Conservation (phyloP, 2,797 vertebrate species). For the Helarctos malayanus region DNA sequence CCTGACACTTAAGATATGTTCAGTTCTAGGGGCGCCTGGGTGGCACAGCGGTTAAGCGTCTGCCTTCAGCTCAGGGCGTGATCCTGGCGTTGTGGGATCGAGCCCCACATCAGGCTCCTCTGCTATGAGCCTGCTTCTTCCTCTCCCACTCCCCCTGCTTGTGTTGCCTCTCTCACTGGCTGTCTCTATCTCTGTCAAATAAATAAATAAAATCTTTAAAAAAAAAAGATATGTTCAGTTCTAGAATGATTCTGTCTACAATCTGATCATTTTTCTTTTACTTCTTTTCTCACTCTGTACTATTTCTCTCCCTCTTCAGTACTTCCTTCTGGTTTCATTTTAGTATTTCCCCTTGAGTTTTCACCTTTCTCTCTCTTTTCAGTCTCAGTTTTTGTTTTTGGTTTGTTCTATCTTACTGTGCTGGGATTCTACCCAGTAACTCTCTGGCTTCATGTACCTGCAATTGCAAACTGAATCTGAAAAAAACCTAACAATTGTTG, state of each 20-base stretch:
- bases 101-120: too few species aligned
- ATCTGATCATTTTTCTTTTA: constrained; percentile 15
- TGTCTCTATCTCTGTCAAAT: too few species aligned
- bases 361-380: background rate
- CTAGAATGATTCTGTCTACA: constrained; percentile 58
- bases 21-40: background rate
- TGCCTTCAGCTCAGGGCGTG: too few species aligned
- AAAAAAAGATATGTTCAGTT: background rate
- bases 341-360: constrained; percentile 51
- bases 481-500: constrained; percentile 33
- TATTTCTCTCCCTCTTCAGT: constrained; percentile 10
- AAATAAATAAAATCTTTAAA: too few species aligned
- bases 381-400: constrained; percentile 18
- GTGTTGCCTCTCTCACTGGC: too few species aligned
- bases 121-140: too few species aligned
- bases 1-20: constrained; percentile 43
- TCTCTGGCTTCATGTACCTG: background rate
- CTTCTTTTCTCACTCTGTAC: background rate
- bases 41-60: too few species aligned
- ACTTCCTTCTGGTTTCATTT: background rate
- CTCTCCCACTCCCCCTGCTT: too few species aligned
- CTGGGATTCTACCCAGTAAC: constrained; percentile 13
- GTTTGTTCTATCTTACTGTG: background rate
- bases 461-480: constrained; percentile 1
- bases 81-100: too few species aligned